These are phyloP conservation scores for Arnoldichthys spilopterus DNA, from an alignment of 2,797 vertebrate species.

Conservation along the genomic window DNA sequence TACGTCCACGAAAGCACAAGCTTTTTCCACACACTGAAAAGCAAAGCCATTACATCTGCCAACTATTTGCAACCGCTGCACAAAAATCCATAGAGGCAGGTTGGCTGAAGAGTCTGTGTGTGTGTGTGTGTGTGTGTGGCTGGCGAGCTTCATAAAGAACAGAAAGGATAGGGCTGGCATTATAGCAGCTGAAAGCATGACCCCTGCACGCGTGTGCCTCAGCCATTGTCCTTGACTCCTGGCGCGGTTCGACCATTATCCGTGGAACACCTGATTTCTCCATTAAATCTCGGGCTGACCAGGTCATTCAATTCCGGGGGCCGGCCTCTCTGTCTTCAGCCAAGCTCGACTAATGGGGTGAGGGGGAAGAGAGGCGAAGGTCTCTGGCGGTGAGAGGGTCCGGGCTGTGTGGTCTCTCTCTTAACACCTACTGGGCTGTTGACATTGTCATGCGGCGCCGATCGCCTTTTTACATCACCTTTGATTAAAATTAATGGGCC, in stretches of 20 bases:
- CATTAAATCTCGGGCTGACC: slow-evolving; percentile 96
- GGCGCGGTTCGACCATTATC: slow-evolving; percentile 86
- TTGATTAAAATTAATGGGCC: slow-evolving; percentile 99
- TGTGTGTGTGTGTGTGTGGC: slow-evolving; percentile 38
- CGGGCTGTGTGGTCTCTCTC: slow-evolving; percentile 75
- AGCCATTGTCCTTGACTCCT: slow-evolving; percentile 92
- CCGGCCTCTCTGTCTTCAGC: slow-evolving; percentile 93
- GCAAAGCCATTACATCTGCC: slow-evolving; percentile 50
- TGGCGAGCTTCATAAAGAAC: slow-evolving; percentile 73
- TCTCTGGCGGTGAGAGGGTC: slow-evolving; percentile 55
- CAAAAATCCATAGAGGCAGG: slow-evolving; percentile 68
- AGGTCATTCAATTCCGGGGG: slow-evolving; percentile 96
- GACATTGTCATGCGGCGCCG: slow-evolving; percentile 89
- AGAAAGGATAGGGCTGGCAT: slow-evolving; percentile 71
- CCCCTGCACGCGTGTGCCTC: slow-evolving; percentile 76
- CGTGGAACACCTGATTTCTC: slow-evolving; percentile 91
- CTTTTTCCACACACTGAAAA: slow-evolving; percentile 44
- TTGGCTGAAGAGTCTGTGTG: slow-evolving; percentile 33
- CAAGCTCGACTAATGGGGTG: slow-evolving; percentile 94
- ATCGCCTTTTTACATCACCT: slow-evolving; percentile 91
- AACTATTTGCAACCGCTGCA: slow-evolving; percentile 70
- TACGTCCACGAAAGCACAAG: slow-evolving; percentile 6
- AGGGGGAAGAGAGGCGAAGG: slow-evolving; percentile 69
- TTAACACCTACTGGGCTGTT: slow-evolving; percentile 88
- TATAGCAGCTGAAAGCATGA: slow-evolving; percentile 74